A percentile compares a stretch with the other conserved stretches of the same genome.
These are phyloP conservation scores for Phoeniculus purpureus DNA, from an alignment of 2,797 vertebrate genomes.

Conservation along the genomic window DNA sequence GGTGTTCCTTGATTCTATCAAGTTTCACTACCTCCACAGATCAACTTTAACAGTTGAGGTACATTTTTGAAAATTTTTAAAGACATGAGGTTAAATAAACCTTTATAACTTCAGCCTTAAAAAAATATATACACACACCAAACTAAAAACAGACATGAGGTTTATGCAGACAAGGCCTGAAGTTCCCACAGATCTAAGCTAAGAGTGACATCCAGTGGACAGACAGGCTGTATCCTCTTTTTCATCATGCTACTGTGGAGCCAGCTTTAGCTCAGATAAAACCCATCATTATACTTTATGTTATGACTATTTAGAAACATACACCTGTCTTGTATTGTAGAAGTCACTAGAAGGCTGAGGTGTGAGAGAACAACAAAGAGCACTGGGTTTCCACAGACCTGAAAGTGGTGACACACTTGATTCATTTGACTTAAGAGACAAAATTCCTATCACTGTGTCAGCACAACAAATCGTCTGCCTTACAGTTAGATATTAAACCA, in stretches of 20 bases:
- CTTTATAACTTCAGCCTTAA: not conserved
- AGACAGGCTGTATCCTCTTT: not conserved
- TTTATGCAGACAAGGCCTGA: not conserved
- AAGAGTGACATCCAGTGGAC: slow-evolving; percentile 72
- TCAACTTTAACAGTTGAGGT: not conserved
- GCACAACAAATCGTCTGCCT: not conserved
- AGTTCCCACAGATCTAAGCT: not conserved
- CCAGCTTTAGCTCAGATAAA: not conserved
- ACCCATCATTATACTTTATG: not conserved
- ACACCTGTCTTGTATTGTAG: not conserved
- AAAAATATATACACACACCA: not conserved
- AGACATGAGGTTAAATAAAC: not conserved
- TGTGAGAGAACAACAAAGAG: not conserved
- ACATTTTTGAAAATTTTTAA: not conserved
- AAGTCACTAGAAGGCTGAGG: not conserved
- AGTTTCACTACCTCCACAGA: not conserved
- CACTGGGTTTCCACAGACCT: not conserved
- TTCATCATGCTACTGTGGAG: not conserved
- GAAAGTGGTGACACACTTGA: not conserved
- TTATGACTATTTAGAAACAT: not conserved
- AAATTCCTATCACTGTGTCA: not conserved
- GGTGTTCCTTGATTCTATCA: not conserved
- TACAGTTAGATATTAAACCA: not conserved
- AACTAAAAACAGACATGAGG: not conserved
- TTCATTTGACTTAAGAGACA: not conserved